Percentiles rank a stretch among this genome's conserved stretches.
Conservation (phyloP, 2,888 invertebrate genomes). For the Mellilla xanthometata region DNA sequence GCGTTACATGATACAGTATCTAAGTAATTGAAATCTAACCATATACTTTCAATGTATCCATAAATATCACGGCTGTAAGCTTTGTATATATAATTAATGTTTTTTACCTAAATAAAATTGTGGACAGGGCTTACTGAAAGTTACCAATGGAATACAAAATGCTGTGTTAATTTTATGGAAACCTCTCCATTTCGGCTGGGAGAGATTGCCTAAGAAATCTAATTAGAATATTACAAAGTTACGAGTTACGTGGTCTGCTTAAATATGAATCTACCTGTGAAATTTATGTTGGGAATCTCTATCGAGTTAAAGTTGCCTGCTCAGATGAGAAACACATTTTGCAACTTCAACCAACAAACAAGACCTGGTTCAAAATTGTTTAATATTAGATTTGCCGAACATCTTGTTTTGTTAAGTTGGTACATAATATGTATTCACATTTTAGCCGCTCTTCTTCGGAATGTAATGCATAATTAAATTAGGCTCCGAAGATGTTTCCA, state of each 20-base stretch:
- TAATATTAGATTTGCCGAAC: too few relatives aligned
- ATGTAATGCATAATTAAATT: too few relatives aligned
- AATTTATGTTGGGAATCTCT: slow-evolving; percentile 32
- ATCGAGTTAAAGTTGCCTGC: slow-evolving; percentile 27
- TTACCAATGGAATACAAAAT: slow-evolving; percentile 4
- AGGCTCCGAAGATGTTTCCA: too few relatives aligned
- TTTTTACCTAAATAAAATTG: not conserved
- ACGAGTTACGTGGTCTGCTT: slow-evolving; percentile 27
- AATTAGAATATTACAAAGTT: slow-evolving; percentile 20
- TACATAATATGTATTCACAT: too few relatives aligned
- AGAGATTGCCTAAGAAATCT: slow-evolving; percentile 4
- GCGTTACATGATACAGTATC: too few relatives aligned
- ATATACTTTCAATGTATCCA: too few relatives aligned
- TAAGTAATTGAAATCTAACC: too few relatives aligned
- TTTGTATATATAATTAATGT: too few relatives aligned
- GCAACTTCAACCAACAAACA: slow-evolving; percentile 23
- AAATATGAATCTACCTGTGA: slow-evolving; percentile 32
- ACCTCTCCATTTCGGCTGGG: slow-evolving; percentile 3
- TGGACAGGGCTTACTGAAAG: not conserved
- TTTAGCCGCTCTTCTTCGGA: too few relatives aligned
- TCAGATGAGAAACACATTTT: slow-evolving; percentile 27
- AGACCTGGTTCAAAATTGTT: not conserved
- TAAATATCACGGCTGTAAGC: too few relatives aligned
- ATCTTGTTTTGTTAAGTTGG: too few relatives aligned
- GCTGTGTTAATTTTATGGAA: slow-evolving; percentile 5